Percentiles rank a stretch among this genome's conserved stretches.
phyloP scores from a whole-genome alignment of 1,140 invertebrate species.

The Lepidurus packardi region DNA sequence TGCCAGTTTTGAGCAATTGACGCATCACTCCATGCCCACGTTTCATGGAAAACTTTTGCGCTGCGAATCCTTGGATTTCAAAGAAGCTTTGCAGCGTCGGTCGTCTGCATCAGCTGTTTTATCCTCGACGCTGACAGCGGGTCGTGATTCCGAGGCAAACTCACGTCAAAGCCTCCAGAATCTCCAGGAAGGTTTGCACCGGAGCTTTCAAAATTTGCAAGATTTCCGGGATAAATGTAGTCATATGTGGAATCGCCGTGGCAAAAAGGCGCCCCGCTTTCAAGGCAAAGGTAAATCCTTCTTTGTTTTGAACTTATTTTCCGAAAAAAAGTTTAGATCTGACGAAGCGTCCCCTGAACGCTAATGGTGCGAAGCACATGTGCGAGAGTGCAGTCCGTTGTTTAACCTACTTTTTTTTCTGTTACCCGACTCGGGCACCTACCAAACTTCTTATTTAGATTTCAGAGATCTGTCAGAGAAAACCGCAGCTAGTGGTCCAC shows the following conservation, averaged over 20 bases:
- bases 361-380: not conserved
- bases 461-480: constrained; percentile 9
- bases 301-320: not conserved
- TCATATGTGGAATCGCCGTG: constrained; percentile 17
- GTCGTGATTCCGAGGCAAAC: constrained; percentile 14
- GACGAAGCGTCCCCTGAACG: not conserved
- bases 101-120: not conserved
- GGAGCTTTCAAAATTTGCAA: constrained; percentile 28
- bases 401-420: constrained; percentile 12
- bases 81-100: not conserved
- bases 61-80: constrained; percentile 29
- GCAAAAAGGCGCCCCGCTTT: constrained; percentile 29
- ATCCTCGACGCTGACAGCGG: constrained; percentile 25
- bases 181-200: constrained; percentile 29
- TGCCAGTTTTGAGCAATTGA: not conserved
- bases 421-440: not conserved
- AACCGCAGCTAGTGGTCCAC: not conserved
- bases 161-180: constrained; percentile 28
- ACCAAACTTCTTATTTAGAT: not conserved
- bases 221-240: constrained; percentile 32
- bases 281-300: constrained; percentile 29
- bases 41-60: constrained; percentile 30
- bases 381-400: not conserved
- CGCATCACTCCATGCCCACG: constrained; percentile 1
- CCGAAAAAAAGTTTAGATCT: not conserved